Base-by-base conservation (phyloP, 2,113 vertebrate genomes). In the Benitochromis conjunctus region DNA sequence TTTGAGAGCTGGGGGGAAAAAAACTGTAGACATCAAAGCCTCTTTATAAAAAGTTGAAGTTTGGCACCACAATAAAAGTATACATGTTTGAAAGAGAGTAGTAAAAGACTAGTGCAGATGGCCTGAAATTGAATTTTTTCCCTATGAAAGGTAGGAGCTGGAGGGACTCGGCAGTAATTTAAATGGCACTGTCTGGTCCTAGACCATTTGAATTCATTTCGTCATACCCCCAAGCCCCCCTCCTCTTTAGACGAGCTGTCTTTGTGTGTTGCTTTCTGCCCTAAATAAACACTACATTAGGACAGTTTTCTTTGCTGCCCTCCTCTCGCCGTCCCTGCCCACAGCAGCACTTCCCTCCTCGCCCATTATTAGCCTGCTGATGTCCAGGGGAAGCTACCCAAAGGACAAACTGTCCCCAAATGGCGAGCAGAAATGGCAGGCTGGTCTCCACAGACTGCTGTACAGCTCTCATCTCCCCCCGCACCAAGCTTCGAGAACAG, bases 281-380 rank as follows among this genome's bases (percentile, higher is more conserved):
- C 90, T 80, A 90, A 92, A 94, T 94, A 92, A 91, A 94, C 85
- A 88, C 89, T 94, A 90, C 92, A 95, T 95, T 92, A 94, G 86
- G 80, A 80, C 66, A 86, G 60, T 87, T 89, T 94, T 89, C 81
- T 87, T 77, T 88, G 74, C 84, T 91, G 83, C 69, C 60, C 84
- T 88, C 60, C 62, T 80, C 86, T 93, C 69, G 69, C 77, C 8
- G 84, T 86, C 83, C 34, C 81, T 82, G 81, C 87, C 89, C 85
- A 89, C 71, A 91, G 92, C 93, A 89, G 81, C 82, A 85, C 88
- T 87, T 88, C 76, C 77, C 77, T 88, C 80, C 69, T 92, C 18
- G 3, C 64, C 93, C 82, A 91, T 84, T 94, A 87, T 94, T 87
- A 84, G 91, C 86, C 84, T 81, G 88, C 89, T 89, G 77, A 92